A percentile compares a stretch with the other conserved stretches of the same genome.
Evolutionary conservation across 2,113 vertebrate genomes (phyloP).

Genomic region (Smithornis capensis): DNA sequence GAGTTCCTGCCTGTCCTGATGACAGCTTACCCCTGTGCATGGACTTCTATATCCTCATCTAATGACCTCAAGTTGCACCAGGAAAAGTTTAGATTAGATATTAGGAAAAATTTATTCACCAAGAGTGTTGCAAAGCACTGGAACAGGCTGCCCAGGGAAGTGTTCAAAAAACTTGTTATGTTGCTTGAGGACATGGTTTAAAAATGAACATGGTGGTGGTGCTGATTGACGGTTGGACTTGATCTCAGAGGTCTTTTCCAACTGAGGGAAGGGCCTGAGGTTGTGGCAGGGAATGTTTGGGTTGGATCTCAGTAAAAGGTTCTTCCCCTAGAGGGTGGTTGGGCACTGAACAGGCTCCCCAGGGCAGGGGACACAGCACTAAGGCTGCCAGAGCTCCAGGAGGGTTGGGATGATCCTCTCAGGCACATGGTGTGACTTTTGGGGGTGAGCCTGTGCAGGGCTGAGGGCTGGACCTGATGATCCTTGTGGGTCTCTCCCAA

Average conservation of each 20-base stretch:
- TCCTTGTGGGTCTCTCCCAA: not conserved
- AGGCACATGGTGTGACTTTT: not conserved
- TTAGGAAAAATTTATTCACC: not conserved
- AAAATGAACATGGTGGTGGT: not conserved
- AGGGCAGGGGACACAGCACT: not conserved
- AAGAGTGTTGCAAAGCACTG: not conserved
- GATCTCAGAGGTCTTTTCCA: not conserved
- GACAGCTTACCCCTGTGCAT: rapidly evolving
- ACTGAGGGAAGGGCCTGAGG: too few species aligned
- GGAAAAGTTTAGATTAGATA: not conserved
- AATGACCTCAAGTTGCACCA: not conserved
- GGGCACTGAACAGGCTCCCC: not conserved
- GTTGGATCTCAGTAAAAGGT: not conserved
- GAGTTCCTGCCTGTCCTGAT: too few species aligned
- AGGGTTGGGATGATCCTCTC: not conserved
- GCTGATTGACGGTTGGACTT: rapidly evolving
- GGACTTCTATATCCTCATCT: not conserved
- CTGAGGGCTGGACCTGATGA: not conserved
- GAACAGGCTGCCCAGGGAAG: not conserved
- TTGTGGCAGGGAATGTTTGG: not conserved
- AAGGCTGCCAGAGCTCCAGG: not conserved
- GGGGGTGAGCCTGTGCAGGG: not conserved
- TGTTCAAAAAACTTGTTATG: not conserved
- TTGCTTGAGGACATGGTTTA: not conserved
- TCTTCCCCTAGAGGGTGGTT: not conserved